phyloP scores from a whole-genome alignment of 1,140 invertebrate species.

The Drosophila melanogaster region DNA sequence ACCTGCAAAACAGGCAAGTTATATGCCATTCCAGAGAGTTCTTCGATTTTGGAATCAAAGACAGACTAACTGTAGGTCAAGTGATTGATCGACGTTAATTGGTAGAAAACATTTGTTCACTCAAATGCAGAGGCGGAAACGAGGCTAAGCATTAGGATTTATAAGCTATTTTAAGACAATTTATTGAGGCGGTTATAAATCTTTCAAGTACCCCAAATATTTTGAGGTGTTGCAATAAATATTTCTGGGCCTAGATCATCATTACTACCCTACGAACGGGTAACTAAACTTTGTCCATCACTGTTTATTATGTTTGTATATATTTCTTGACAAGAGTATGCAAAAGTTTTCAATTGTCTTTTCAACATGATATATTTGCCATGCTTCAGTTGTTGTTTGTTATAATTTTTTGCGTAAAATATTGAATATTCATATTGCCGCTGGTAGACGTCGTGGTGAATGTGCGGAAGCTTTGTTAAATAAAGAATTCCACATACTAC shows the following conservation, averaged over 20 bases:
- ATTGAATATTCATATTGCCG: conserved; percentile 75
- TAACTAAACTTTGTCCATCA: conserved; percentile 3
- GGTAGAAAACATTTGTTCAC: conserved; percentile 43
- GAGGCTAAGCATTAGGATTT: conserved; percentile 39
- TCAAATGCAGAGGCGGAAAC: conserved; percentile 72
- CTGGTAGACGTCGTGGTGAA: conserved; percentile 47
- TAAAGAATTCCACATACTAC: conserved; percentile 35
- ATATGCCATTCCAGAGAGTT: conserved; percentile 13
- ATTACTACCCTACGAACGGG: background rate
- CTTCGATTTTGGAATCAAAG: background rate
- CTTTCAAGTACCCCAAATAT: conserved; percentile 52
- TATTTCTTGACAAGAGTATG: conserved; percentile 28
- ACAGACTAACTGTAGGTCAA: conserved; percentile 35
- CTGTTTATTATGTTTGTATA: conserved; percentile 1
- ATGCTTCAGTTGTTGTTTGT: conserved; percentile 22
- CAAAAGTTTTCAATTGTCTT: conserved; percentile 23
- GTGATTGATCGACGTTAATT: conserved; percentile 54
- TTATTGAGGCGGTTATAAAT: conserved; percentile 74
- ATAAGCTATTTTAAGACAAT: conserved; percentile 62
- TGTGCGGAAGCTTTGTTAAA: conserved; percentile 71
- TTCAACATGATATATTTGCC: conserved; percentile 44
- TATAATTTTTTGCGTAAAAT: conserved; percentile 68
- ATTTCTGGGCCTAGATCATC: conserved; percentile 37
- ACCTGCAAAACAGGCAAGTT: conserved; percentile 5
- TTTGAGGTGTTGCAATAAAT: conserved; percentile 44